Evolutionary conservation across 2,113 vertebrate species (phyloP).

Genomic region (Nothoprocta pentlandii): DNA sequence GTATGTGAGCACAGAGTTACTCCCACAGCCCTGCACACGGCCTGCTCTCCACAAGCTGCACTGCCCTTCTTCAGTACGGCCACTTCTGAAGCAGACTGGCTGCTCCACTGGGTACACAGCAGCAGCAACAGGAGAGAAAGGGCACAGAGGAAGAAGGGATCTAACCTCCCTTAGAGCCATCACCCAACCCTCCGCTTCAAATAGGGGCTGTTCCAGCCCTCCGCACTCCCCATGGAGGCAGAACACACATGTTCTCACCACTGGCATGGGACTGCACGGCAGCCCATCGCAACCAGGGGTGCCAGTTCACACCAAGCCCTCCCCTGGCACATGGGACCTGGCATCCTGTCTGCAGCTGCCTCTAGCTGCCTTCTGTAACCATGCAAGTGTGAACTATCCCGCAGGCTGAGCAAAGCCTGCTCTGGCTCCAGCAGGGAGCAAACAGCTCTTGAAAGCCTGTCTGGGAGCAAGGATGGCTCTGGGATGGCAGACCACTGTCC

Average conservation of each 20-base stretch:
- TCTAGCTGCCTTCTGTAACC: background rate
- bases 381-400: too few species aligned
- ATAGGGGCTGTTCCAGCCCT: background rate
- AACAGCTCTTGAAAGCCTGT: accelerated
- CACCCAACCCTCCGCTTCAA: background rate
- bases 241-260: background rate
- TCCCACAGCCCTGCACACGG: background rate
- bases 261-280: background rate
- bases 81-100: background rate
- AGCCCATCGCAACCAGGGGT: accelerated
- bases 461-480: background rate
- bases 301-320: accelerated
- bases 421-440: background rate
- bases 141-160: background rate
- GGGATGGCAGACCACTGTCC: background rate
- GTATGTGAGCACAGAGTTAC: background rate
- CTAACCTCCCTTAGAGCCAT: background rate
- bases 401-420: background rate
- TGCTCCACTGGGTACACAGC: accelerated
- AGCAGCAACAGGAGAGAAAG: background rate
- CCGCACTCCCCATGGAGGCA: background rate
- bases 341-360: background rate
- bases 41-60: accelerated
- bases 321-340: background rate
- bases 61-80: background rate